Evolutionary conservation across 2,888 invertebrate species (phyloP), one percentile per base, ranked within the genome.

Genomic region (Coelopa pilipes): DNA sequence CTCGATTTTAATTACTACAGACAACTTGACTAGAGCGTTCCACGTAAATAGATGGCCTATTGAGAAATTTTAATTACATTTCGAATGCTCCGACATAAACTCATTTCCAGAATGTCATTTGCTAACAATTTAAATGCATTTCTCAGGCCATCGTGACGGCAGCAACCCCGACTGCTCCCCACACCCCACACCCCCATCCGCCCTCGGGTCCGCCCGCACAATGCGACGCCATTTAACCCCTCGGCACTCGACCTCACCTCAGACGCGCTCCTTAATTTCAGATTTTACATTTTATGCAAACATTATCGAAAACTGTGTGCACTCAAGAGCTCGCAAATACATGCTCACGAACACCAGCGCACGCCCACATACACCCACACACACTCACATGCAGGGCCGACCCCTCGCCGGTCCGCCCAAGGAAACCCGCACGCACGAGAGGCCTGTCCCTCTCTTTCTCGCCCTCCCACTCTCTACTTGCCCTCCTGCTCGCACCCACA

Each of bases 251-350:
- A 21, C n/a, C 17, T 15, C 60, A 24, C 5, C 24, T 34, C 49
- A 60, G 4, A 34, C 19, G 17, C 21, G 50, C 46, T 74, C 76
- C 81, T 81, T 83, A 83, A 83, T 82, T 84, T 83, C 81, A 81
- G 81, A 83, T 82, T 71, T 83, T 84, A 78, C 83, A 81, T 82
- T 81, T 78, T 78, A 78, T 79, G 76, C 78, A 77, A 78, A 77
- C 78, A 78, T 78, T 83, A 82, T 82, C 84, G 83, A 83, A 81
- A 78, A 81, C 84, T 83, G 80, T 80, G 79, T 81, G 82, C 67
- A 74, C 72, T 49, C 70, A 70, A 62, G 60, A 70, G 72, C 50
- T 72, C n/a, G 70, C 24, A 53, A 47, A 66, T 53, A 45, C 45
- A 53, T 57, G n/a, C 47, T 74, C 73, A 57, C 2, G 7, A 19